Conservation (phyloP, 2,888 invertebrate genomes). For the Holacanthella duospinosa region DNA sequence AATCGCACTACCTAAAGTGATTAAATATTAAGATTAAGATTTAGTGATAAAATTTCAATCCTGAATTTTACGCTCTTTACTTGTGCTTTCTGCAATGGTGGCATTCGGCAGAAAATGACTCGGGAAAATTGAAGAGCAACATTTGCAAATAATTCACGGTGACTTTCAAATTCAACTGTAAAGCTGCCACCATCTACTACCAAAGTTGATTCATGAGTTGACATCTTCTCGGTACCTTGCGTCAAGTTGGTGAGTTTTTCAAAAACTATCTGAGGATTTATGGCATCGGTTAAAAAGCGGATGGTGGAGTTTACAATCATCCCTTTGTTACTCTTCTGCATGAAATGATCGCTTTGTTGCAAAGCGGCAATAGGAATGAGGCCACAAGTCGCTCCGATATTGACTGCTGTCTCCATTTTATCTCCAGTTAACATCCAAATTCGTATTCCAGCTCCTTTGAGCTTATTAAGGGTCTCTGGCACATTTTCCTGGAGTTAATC, state of each 20-base stretch:
- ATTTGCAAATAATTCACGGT: conserved; percentile 53
- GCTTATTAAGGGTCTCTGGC: conserved; percentile 63
- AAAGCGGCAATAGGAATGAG: conserved; percentile 52
- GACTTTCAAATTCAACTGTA: conserved; percentile 53
- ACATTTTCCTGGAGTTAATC: conserved; percentile 80
- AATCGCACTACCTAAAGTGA: conserved; percentile 65
- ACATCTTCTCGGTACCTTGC: too few relatives aligned
- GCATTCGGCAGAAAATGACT: conserved; percentile 77
- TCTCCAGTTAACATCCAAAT: conserved; percentile 90
- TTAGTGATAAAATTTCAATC: too few relatives aligned
- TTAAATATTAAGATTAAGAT: too few relatives aligned
- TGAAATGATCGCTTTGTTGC: too few relatives aligned
- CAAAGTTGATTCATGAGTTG: too few relatives aligned
- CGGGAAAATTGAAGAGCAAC: conserved; percentile 62
- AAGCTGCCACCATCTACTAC: conserved; percentile 68
- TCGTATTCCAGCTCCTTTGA: conserved; percentile 54
- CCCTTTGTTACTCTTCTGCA: too few relatives aligned
- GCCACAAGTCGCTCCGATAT: conserved; percentile 68
- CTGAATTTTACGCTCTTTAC: too few relatives aligned
- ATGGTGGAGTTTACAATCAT: conserved; percentile 53
- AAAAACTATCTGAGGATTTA: too few relatives aligned
- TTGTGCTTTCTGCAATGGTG: conserved; percentile 81
- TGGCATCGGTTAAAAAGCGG: too few relatives aligned
- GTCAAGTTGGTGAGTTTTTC: too few relatives aligned
- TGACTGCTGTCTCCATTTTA: conserved; percentile 76